A percentile compares a stretch with the other conserved stretches of the same genome.
Conservation (phyloP, 2,113 vertebrate genomes). For the Beaufortia kweichowensis region DNA sequence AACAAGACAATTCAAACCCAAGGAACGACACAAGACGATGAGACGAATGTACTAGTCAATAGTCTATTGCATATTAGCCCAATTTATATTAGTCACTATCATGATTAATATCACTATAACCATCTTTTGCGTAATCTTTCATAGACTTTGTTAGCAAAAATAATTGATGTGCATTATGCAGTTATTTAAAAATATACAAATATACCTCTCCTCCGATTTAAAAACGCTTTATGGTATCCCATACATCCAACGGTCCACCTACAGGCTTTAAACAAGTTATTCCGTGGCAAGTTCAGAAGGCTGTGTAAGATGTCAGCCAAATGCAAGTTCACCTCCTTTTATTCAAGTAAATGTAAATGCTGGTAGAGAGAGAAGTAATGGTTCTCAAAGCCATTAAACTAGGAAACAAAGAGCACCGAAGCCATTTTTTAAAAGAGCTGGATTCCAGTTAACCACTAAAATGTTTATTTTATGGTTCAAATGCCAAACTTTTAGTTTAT, state of each 20-base stretch:
- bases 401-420: constrained; percentile 43
- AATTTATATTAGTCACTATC: constrained; percentile 52
- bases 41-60: constrained; percentile 36
- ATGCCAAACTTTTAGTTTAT: not conserved
- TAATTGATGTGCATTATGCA: constrained; percentile 72
- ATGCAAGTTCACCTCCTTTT: constrained; percentile 17
- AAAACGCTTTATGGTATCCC: constrained; percentile 76
- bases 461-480: not conserved
- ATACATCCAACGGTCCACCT: constrained; percentile 30
- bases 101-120: constrained; percentile 45
- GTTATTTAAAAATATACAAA: constrained; percentile 80
- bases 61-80: constrained; percentile 64
- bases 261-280: constrained; percentile 42
- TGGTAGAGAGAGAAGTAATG: constrained; percentile 62
- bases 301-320: not conserved
- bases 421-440: not conserved
- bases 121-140: constrained; percentile 40
- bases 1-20: constrained; percentile 40
- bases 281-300: constrained; percentile 54
- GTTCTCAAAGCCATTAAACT: constrained; percentile 33
- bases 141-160: constrained; percentile 69
- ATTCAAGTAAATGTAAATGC: constrained; percentile 62
- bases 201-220: constrained; percentile 75
- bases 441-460: not conserved
- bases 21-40: constrained; percentile 30